Conservation (phyloP, 2,888 invertebrate species). For the Ischnus inquisitorius region DNA sequence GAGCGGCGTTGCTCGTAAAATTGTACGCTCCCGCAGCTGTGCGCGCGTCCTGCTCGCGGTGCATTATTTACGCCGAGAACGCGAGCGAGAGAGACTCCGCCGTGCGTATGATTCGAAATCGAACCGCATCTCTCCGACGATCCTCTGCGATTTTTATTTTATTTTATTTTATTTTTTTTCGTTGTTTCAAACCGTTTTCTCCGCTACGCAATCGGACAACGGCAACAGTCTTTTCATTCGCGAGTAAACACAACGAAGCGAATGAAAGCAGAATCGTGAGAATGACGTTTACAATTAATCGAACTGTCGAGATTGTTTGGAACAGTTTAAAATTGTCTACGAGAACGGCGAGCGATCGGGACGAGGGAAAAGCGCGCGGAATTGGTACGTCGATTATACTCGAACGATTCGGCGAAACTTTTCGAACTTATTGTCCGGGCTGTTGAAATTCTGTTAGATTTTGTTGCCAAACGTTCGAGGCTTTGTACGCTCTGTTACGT, state of each 20-base stretch:
- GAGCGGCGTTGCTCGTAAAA: slow-evolving; percentile 71
- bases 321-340: slow-evolving; percentile 37
- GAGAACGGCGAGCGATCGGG: neutral
- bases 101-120: slow-evolving; percentile 23
- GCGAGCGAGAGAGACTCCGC: slow-evolving; percentile 7
- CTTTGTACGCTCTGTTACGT: neutral
- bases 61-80: slow-evolving; percentile 75
- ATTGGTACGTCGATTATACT: neutral
- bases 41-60: slow-evolving; percentile 67
- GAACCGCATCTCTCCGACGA: slow-evolving; percentile 1
- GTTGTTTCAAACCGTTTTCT: too few relatives aligned
- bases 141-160: slow-evolving; percentile 4
- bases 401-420: neutral
- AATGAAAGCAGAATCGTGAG: slow-evolving; percentile 1
- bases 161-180: neutral
- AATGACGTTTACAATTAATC: slow-evolving; percentile 42
- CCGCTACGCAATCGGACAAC: too few relatives aligned
- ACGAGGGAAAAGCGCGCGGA: neutral
- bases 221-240: neutral
- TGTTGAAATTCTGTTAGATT: neutral
- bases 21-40: slow-evolving; percentile 59
- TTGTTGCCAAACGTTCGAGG: neutral
- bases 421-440: neutral
- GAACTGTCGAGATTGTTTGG: slow-evolving; percentile 22
- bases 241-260: neutral